A percentile compares a stretch with the other conserved stretches of the same genome.
Conservation (phyloP, 2,888 invertebrate genomes). For the Diarsia mendica region DNA sequence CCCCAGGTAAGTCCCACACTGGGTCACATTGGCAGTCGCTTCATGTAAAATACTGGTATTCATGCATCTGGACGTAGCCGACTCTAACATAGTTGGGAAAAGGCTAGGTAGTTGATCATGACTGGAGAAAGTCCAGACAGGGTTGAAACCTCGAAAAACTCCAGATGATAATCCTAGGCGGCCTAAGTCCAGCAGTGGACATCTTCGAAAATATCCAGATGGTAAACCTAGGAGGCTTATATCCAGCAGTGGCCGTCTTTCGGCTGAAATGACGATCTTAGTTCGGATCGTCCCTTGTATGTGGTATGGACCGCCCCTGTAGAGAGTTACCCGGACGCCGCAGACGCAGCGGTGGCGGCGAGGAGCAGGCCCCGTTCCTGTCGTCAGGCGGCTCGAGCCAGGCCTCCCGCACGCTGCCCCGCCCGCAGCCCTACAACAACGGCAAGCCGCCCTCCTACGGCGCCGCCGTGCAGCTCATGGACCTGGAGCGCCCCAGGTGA, state of each 20-base stretch:
- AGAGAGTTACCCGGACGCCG: not conserved
- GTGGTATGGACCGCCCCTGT: not conserved
- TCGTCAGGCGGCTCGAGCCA: constrained; percentile 89
- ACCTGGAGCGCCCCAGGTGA: constrained; percentile 81
- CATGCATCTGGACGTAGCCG: no score
- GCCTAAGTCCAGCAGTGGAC: no score
- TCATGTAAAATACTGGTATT: no score
- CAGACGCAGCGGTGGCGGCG: constrained; percentile 95
- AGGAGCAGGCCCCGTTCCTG: constrained; percentile 95
- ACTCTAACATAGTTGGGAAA: no score
- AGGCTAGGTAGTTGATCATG: no score
- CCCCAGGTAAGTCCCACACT: no score
- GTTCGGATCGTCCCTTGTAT: no score
- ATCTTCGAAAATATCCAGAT: not conserved
- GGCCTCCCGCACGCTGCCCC: constrained; percentile 87
- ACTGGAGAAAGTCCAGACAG: not conserved
- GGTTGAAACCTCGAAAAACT: not conserved
- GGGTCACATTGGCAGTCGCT: no score
- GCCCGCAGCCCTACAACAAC: constrained; percentile 92
- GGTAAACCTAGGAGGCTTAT: not conserved
- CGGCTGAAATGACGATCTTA: no score
- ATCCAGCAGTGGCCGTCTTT: no score
- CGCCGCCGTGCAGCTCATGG: constrained; percentile 91
- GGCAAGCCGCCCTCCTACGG: constrained; percentile 90
- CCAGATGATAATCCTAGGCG: not conserved